Base-by-base conservation (phyloP, 2,888 invertebrate species). In the Andrena haemorrhoa region DNA sequence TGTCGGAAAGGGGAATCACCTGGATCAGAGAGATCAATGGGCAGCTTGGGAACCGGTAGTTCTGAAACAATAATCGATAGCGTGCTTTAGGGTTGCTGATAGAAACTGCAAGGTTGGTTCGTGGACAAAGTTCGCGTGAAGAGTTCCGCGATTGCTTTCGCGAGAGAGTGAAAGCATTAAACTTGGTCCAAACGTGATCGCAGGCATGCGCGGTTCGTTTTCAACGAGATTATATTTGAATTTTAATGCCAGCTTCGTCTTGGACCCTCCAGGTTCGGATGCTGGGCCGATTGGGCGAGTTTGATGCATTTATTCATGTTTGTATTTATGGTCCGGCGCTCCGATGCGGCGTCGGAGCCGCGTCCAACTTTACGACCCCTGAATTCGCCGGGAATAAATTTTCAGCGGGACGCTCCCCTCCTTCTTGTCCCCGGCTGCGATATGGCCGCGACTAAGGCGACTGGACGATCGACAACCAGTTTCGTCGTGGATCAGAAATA, bases 241-340 rank as follows among this genome's bases (percentile, higher is more conserved):
- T 92, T 90, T 91, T 91, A 91, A 92, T 89, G 88, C 71, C 80
- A 77, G 49, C 70, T 78, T 49, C 73, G 41, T 75, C 69, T 76
- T 56, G 69, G 58, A 33, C 75, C 70, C 78, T 61, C 35, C 61
- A 26, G 56, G 60, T 53, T 60, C 71, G 65, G 41, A 47, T 7
- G 58, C 65, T n/a, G 58, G 63, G 47, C 61, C 75, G 79, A 82
- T 84, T 75, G 78, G 53, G 23, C 65, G 86, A 85, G 85, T 89
- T 89, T 83, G 88, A 89, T 91, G 90, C 90, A 92, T 92, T 90
- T 92, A 92, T 92, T 92, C 90, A 92, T 92, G 89, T 88, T 88
- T 84, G 86, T 89, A 90, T 91, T 92, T 90, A 91, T 88, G 88
- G 85, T 81, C 71, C 74, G 78, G 69, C 89, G 66, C 58, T 60